phyloP scores from a whole-genome alignment of 1,140 invertebrate species.

The Drosophila murphyi region DNA sequence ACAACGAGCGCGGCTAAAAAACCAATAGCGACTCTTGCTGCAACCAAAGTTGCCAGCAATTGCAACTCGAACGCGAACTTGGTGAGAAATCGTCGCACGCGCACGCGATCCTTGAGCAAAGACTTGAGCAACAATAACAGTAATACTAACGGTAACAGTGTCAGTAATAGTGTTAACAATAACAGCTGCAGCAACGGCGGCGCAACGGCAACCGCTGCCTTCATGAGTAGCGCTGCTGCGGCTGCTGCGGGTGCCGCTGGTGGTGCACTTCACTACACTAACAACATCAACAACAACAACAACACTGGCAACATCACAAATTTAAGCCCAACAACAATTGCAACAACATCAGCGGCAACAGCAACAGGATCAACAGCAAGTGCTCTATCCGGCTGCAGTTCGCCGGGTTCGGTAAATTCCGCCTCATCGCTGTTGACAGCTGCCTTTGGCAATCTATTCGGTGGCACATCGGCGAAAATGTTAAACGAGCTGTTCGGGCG shows the following conservation, averaged over 20 bases:
- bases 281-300: conserved; percentile 53
- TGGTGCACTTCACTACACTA: conserved; percentile 88
- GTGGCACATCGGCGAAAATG: conserved; percentile 91
- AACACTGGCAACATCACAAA: conserved; percentile 24
- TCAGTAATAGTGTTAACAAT: conserved; percentile 51
- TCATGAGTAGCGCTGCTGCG: conserved; percentile 88
- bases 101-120: conserved; percentile 75
- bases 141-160: conserved; percentile 36
- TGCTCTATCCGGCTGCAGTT: conserved; percentile 61
- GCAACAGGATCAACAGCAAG: conserved; percentile 31
- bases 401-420: conserved; percentile 65
- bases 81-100: conserved; percentile 72
- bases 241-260: conserved; percentile 83
- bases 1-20: conserved; percentile 83
- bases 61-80: conserved; percentile 25
- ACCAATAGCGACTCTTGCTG: conserved; percentile 17
- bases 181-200: conserved; percentile 54
- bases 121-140: conserved; percentile 43
- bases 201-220: conserved; percentile 85
- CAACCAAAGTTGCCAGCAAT: conserved; percentile 39
- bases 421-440: conserved; percentile 80
- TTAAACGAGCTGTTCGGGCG: conserved; percentile 92
- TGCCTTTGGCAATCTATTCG: conserved; percentile 90
- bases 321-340: conserved; percentile 18
- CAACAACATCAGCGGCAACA: conserved; percentile 14